Evolutionary conservation across 1,140 invertebrate species (phyloP), one percentile per base, ranked within the genome.

Genomic region (Linepithema humile): DNA sequence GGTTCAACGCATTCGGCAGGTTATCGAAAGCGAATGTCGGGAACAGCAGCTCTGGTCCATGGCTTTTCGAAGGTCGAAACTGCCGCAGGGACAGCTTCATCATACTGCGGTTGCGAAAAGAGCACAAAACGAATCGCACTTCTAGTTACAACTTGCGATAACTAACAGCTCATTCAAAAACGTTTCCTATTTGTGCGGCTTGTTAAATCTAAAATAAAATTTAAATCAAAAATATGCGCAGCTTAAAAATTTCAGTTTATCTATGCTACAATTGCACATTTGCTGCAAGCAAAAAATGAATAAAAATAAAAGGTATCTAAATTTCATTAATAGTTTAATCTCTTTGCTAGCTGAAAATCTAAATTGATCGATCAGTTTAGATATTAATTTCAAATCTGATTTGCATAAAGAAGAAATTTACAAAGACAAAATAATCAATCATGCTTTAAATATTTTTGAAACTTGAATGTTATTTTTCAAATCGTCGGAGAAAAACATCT

Each of bases 11-110:
- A 59, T 85, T 65, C 59, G 85, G 60, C 83, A 57, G 85, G 74
- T 85, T 88, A 87, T 87, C 74, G 83, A 67, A 45, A 70, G 26
- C 40, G 72, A 53, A 53, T 53, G 80, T 60, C 48, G 72, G 60
- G 4, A 78, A 65, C 69, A 60, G 48, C 64, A 53, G 59, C 2
- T 26, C 20, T 20, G 60, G 35, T 57, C 40, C 62, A 65, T 43
- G 75, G 75, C 35, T 69, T 70, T 80, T 29, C 50, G 15, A 50
- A 53, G 45, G 43, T 45, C 35, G n/a, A 6, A 70, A 40, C 48
- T 40, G 50, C 64, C 23, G 23, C 35, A 7, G 64, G 35, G 35
- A 80, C 50, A 80, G 64, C 35, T 70, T 70, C 50, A 69, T 80
- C 64, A 67, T 57, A 15, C 74, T 38, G 60, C 70, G 70, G 73